These are phyloP conservation scores for Scopus umbretta DNA, from an alignment of 2,113 vertebrate genomes.

Conservation along the genomic window DNA sequence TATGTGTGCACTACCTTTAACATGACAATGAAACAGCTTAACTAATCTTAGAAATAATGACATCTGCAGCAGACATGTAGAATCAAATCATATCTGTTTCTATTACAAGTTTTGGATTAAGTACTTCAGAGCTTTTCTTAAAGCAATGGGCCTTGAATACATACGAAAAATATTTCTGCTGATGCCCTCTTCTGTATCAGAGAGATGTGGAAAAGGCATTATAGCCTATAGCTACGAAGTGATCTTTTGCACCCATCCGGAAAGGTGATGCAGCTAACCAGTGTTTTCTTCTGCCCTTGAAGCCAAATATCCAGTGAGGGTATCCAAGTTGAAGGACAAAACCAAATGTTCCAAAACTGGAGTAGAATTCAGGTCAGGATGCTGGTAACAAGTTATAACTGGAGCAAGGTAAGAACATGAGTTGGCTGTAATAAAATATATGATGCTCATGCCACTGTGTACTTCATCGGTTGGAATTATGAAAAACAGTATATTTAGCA, in stretches of 20 bases:
- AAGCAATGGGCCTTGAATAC: background rate
- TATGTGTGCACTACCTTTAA: background rate
- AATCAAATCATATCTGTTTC: background rate
- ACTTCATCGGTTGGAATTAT: background rate
- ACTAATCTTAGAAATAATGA: conserved; percentile 15
- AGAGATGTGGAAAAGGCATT: background rate
- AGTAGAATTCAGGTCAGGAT: background rate
- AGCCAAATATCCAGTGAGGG: background rate
- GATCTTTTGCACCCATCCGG: background rate
- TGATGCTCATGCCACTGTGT: background rate
- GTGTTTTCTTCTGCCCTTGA: background rate
- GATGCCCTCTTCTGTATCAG: background rate
- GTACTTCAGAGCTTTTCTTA: background rate
- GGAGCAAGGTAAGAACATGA: background rate
- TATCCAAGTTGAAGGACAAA: background rate
- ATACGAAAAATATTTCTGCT: background rate
- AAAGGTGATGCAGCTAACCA: background rate
- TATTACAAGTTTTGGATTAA: background rate
- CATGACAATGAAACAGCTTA: background rate
- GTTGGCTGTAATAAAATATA: background rate
- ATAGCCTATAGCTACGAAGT: background rate
- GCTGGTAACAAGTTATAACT: background rate
- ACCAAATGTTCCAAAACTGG: background rate
- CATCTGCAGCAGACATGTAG: background rate
- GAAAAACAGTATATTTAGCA: background rate